Evolutionary conservation across 1,140 invertebrate species (phyloP).

Genomic region (Apocrypta bakeri): DNA sequence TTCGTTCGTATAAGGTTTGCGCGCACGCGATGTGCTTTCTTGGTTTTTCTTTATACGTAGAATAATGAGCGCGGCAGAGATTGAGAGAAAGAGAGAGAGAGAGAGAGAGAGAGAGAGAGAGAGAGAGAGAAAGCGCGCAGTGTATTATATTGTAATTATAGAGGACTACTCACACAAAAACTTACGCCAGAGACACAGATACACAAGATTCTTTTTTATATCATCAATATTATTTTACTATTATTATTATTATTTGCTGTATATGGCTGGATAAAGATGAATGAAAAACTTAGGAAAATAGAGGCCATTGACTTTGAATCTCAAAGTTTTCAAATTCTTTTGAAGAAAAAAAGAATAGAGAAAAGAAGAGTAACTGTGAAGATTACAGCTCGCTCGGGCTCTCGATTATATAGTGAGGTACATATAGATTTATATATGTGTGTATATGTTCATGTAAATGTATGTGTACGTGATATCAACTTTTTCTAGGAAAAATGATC

Average conservation of each 20-base stretch:
- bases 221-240: too few relatives aligned
- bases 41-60: conserved; percentile 2
- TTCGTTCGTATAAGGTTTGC: not conserved
- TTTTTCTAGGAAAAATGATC: conserved; percentile 25
- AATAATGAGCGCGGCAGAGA: too few relatives aligned
- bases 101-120: too few relatives aligned
- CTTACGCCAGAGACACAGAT: not conserved
- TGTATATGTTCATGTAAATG: conserved; percentile 7
- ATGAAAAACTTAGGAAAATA: conserved; percentile 2
- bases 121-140: not conserved
- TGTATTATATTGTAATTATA: conserved; percentile 53
- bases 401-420: conserved; percentile 39
- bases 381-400: conserved; percentile 19
- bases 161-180: not conserved
- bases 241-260: not conserved
- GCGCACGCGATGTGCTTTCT: not conserved
- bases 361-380: not conserved
- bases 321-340: conserved; percentile 46
- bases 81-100: too few relatives aligned
- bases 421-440: conserved; percentile 35
- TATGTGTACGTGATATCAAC: conserved; percentile 1
- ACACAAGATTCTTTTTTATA: not conserved
- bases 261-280: not conserved
- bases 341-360: conserved; percentile 16
- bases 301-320: conserved; percentile 47